Percentiles rank a stretch among this genome's conserved stretches.
Conservation (phyloP, 2,888 invertebrate species). For the Timandra comae region DNA sequence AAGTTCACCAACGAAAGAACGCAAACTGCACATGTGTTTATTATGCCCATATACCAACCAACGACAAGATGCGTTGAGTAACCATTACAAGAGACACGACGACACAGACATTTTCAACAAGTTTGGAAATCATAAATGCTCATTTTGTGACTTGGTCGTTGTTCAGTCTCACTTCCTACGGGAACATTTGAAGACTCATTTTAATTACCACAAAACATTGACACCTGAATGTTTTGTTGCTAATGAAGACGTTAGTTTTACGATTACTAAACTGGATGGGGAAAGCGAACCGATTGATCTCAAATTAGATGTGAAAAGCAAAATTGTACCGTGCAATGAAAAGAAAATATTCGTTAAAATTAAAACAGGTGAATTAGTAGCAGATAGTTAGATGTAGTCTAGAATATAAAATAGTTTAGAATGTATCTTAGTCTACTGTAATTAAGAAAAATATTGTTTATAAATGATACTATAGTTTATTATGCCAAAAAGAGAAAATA, state of each 20-base stretch:
- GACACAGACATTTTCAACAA: conserved; percentile 73
- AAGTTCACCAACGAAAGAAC: conserved; percentile 68
- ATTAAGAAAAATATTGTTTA: conserved; percentile 16
- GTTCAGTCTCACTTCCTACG: conserved; percentile 84
- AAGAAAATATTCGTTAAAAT: conserved; percentile 63
- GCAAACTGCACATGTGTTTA: conserved; percentile 81
- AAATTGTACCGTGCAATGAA: conserved; percentile 38
- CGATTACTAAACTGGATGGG: conserved; percentile 66
- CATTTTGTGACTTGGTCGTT: conserved; percentile 89
- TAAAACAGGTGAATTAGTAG: conserved; percentile 57
- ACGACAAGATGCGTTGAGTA: conserved; percentile 83
- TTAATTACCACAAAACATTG: conserved; percentile 75
- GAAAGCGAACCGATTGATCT: conserved; percentile 51
- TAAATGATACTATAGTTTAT: conserved; percentile 7
- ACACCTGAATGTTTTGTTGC: conserved; percentile 78
- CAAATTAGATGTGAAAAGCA: conserved; percentile 50
- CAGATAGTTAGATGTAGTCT: conserved; percentile 27
- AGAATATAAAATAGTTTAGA: conserved; percentile 5
- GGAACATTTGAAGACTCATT: conserved; percentile 89
- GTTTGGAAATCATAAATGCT: conserved; percentile 81
- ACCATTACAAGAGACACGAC: conserved; percentile 85
- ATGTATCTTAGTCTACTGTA: conserved; percentile 19
- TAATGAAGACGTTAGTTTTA: conserved; percentile 77
- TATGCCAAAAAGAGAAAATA: conserved; percentile 1
- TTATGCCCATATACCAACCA: conserved; percentile 88